Percentiles rank a stretch among this genome's conserved stretches.
These are phyloP conservation scores for Auanema freiburgensis DNA, from an alignment of 2,888 invertebrate genomes.

Conservation along the genomic window DNA sequence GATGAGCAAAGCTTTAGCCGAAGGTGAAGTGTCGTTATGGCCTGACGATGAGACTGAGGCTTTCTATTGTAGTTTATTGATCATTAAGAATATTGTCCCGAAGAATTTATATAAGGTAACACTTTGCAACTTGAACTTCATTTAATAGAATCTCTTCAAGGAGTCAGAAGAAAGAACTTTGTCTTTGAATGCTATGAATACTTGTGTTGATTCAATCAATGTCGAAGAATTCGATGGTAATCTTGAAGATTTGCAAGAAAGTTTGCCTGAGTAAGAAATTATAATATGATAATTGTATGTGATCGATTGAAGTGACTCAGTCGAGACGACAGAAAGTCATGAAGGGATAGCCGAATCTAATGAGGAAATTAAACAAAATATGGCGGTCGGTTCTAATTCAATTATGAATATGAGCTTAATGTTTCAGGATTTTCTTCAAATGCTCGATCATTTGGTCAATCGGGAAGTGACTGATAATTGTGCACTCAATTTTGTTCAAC, in stretches of 20 bases:
- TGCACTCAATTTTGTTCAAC: conserved; percentile 53
- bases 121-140: conserved; percentile 4
- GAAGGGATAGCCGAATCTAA: conserved; percentile 12
- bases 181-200: conserved; percentile 24
- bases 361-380: too few species aligned
- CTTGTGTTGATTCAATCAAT: conserved; percentile 34
- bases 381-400: not conserved
- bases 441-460: conserved; percentile 53
- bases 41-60: conserved; percentile 52
- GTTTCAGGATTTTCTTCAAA: conserved; percentile 38
- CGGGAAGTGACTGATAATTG: conserved; percentile 55
- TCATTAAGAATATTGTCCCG: conserved; percentile 40
- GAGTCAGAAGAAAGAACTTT: conserved; percentile 36
- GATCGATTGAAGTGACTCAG: not conserved
- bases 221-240: conserved; percentile 25
- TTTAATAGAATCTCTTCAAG: conserved; percentile 7
- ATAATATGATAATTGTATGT: too few species aligned
- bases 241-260: too few species aligned
- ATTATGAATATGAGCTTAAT: not conserved
- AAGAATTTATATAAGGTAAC: conserved; percentile 36
- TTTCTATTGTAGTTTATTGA: conserved; percentile 49
- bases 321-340: not conserved
- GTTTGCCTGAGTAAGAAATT: not conserved
- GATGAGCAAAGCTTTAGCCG: conserved; percentile 47
- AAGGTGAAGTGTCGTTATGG: conserved; percentile 51